phyloP scores from a whole-genome alignment of 2,888 invertebrate species.

The Eubasilissa splendida region DNA sequence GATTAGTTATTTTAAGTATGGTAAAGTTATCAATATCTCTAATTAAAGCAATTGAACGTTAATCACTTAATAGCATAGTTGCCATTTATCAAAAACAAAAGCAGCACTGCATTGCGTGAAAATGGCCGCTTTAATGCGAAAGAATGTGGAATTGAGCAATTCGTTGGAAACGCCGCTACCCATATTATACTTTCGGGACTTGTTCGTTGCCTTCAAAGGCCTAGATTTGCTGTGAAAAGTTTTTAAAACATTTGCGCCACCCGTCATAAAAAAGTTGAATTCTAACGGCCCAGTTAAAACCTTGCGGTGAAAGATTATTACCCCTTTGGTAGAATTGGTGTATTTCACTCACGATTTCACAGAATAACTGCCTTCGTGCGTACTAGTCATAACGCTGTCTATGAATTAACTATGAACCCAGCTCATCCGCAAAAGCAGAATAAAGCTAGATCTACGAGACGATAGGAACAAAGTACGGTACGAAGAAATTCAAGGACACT shows the following conservation, averaged over 20 bases:
- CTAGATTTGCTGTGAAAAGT: neutral
- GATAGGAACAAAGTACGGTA: neutral
- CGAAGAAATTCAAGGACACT: conserved; percentile 28
- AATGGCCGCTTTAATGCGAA: conserved; percentile 32
- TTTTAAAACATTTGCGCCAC: neutral
- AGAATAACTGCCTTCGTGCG: neutral
- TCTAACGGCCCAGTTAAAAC: neutral
- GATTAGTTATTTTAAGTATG: too few relatives aligned
- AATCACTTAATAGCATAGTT: neutral
- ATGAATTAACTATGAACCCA: conserved; percentile 53
- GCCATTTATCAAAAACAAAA: neutral
- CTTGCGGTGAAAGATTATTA: neutral
- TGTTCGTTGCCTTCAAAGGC: conserved; percentile 34
- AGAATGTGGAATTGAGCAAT: conserved; percentile 45
- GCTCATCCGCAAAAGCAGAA: conserved; percentile 31
- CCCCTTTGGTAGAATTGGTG: neutral
- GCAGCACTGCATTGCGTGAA: conserved; percentile 45
- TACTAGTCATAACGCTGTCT: conserved; percentile 38
- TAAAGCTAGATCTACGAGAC: conserved; percentile 33
- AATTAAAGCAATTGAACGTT: neutral
- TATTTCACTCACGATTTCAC: neutral
- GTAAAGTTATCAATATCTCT: too few relatives aligned
- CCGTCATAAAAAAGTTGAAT: neutral
- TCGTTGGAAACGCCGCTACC: conserved; percentile 22
- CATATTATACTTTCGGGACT: conserved; percentile 33